A percentile compares a stretch with the other conserved stretches of the same genome.
Conservation (phyloP, 2,888 invertebrate species). For the Neria commutata region DNA sequence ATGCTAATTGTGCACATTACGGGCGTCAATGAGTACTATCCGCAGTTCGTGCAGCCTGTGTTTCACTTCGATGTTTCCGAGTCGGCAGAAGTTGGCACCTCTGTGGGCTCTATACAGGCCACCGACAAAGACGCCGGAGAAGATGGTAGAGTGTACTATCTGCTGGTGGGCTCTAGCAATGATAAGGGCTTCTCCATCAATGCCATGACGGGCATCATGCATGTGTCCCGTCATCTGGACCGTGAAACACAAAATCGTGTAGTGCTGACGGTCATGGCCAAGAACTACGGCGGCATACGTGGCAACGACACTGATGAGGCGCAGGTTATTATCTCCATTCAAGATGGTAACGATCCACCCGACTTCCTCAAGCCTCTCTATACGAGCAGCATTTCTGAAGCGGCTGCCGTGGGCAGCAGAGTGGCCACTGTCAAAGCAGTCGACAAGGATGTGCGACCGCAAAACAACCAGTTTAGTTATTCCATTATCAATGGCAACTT, state of each 20-base stretch:
- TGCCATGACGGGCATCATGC: constrained; percentile 81
- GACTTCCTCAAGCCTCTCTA: constrained; percentile 83
- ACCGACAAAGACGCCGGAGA: constrained; percentile 88
- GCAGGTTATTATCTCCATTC: constrained; percentile 89
- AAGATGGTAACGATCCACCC: constrained; percentile 96
- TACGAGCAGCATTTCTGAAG: constrained; percentile 82
- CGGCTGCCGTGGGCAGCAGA: constrained; percentile 74
- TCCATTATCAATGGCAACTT: constrained; percentile 85
- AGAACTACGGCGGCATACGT: constrained; percentile 90
- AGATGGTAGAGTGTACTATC: constrained; percentile 87
- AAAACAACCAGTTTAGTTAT: constrained; percentile 91
- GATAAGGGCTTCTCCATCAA: constrained; percentile 89
- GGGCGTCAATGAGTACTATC: constrained; percentile 88
- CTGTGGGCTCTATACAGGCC: constrained; percentile 85
- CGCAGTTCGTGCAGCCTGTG: constrained; percentile 85
- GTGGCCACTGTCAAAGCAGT: constrained; percentile 81
- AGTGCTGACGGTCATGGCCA: constrained; percentile 89
- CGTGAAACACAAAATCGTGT: constrained; percentile 89
- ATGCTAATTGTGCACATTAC: constrained; percentile 77
- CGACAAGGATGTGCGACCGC: constrained; percentile 89
- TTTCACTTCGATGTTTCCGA: constrained; percentile 94
- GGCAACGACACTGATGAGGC: constrained; percentile 97
- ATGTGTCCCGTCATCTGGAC: constrained; percentile 81
- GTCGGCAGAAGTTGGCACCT: constrained; percentile 83
- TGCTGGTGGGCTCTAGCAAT: constrained; percentile 92